Conservation (phyloP, 2,797 vertebrate genomes). For the Acanthiza pusilla region DNA sequence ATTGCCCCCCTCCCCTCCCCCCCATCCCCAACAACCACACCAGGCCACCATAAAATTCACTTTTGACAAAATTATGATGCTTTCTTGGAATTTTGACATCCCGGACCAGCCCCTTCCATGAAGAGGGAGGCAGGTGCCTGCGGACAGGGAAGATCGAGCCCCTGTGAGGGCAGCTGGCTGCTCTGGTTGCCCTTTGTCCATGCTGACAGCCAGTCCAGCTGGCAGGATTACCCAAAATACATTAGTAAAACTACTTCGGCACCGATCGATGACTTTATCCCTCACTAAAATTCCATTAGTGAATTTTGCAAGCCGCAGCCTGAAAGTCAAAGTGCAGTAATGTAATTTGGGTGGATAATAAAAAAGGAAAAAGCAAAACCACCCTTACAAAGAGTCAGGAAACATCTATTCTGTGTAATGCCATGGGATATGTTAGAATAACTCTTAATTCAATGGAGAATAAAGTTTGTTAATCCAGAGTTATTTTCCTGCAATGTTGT, state of each 20-base stretch:
- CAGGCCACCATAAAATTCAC: background rate
- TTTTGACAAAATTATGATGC: rapidly evolving
- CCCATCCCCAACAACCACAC: rapidly evolving
- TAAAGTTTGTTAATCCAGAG: background rate
- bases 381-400: background rate
- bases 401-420: background rate
- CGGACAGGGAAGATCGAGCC: rapidly evolving
- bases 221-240: background rate
- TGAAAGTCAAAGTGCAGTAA: background rate
- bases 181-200: background rate
- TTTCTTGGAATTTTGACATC: background rate
- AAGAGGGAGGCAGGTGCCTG: rapidly evolving
- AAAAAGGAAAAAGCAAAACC: background rate
- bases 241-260: rapidly evolving
- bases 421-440: background rate
- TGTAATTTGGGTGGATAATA: background rate
- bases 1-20: too few species aligned
- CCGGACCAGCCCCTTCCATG: rapidly evolving
- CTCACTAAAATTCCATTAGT: background rate
- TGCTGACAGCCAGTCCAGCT: rapidly evolving
- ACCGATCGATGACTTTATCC: background rate
- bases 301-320: background rate
- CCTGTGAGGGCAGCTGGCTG: background rate
- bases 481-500: background rate
- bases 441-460: background rate